Evolutionary conservation across 2,888 invertebrate genomes (phyloP).

Genomic region (Acrocyrtus sp.): DNA sequence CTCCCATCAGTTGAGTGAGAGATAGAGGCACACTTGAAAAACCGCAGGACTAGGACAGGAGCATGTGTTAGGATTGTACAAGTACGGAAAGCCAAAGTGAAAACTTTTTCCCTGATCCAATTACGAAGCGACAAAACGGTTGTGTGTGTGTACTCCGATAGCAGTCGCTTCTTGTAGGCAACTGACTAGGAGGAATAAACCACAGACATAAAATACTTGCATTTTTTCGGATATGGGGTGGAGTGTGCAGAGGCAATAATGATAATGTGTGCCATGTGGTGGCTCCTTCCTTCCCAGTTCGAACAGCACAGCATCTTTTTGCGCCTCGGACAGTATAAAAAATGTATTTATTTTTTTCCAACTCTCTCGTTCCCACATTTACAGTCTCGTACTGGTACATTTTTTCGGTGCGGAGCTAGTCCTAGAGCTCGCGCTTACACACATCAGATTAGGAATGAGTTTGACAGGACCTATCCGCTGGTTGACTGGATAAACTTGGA

Average conservation of each 20-base stretch:
- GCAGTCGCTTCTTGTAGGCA: too few species aligned
- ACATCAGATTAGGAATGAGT: slow-evolving; percentile 38
- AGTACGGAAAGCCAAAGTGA: too few species aligned
- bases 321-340: background rate
- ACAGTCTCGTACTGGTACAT: too few species aligned
- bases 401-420: too few species aligned
- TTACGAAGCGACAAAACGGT: slow-evolving; percentile 51
- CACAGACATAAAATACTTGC: too few species aligned
- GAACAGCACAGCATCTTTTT: background rate
- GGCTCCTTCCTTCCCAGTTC: background rate
- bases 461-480: slow-evolving; percentile 19
- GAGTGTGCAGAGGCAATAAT: background rate
- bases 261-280: background rate
- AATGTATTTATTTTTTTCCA: too few species aligned
- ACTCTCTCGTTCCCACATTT: too few species aligned
- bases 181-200: background rate
- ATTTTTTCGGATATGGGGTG: slow-evolving; percentile 1
- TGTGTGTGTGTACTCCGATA: too few species aligned
- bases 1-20: too few species aligned
- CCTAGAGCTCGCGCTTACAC: background rate
- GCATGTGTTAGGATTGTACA: too few species aligned
- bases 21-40: too few species aligned
- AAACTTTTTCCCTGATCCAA: slow-evolving; percentile 54
- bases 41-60: too few species aligned
- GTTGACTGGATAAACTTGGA: slow-evolving; percentile 4